Conservation (phyloP, 2,888 invertebrate genomes). For the Azorinus chamasolen region DNA sequence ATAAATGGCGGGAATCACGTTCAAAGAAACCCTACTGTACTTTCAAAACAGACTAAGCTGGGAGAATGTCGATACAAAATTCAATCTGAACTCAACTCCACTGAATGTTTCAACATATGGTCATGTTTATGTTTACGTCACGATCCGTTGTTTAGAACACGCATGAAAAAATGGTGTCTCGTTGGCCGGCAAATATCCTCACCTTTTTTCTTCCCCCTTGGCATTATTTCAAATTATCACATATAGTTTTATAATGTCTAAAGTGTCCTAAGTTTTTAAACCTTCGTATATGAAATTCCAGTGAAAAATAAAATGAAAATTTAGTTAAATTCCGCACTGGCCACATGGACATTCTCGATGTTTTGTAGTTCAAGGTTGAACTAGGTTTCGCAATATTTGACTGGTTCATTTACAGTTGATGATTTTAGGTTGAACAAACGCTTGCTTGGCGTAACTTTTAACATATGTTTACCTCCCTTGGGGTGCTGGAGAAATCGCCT, state of each 20-base stretch:
- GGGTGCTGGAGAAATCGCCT: too few species aligned
- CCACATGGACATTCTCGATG: slow-evolving; percentile 74
- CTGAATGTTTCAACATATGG: too few species aligned
- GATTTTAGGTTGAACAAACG: too few species aligned
- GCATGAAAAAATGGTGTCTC: not conserved
- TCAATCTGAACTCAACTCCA: too few species aligned
- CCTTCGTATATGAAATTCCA: slow-evolving; percentile 80
- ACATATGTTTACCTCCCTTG: too few species aligned
- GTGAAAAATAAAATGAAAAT: slow-evolving; percentile 67
- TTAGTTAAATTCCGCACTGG: slow-evolving; percentile 62
- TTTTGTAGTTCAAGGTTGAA: slow-evolving; percentile 58
- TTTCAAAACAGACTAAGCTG: too few species aligned
- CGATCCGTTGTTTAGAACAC: too few species aligned
- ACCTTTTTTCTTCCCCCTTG: slow-evolving; percentile 79
- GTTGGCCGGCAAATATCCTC: slow-evolving; percentile 34
- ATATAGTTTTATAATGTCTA: slow-evolving; percentile 71
- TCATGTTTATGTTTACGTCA: too few species aligned
- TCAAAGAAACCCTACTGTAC: too few species aligned
- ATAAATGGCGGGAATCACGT: too few species aligned
- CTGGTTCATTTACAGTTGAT: slow-evolving; percentile 9
- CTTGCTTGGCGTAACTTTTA: too few species aligned
- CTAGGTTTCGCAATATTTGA: slow-evolving; percentile 26
- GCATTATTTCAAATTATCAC: slow-evolving; percentile 77
- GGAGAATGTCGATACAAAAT: too few species aligned
- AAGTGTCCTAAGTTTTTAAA: slow-evolving; percentile 71